Conservation (phyloP, 2,797 vertebrate species). For the Myotis daubentonii region DNA sequence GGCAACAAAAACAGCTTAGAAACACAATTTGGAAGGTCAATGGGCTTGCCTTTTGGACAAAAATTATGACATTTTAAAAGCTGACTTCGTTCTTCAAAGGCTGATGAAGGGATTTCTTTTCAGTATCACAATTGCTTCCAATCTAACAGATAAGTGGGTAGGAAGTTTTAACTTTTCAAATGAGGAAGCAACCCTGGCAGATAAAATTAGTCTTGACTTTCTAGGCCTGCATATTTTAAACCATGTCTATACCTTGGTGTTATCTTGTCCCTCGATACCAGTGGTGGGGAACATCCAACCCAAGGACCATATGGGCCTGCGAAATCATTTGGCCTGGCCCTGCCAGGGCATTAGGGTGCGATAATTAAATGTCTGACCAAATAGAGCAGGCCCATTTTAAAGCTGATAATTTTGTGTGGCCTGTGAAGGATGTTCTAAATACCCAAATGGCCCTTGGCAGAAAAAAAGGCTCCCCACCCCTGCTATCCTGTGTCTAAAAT, state of each 20-base stretch:
- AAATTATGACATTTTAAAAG: constrained; percentile 47
- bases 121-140: background rate
- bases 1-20: constrained; percentile 39
- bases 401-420: too few species aligned
- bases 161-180: constrained; percentile 23
- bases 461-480: too few species aligned
- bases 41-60: constrained; percentile 25
- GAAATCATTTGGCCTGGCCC: too few species aligned
- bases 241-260: background rate
- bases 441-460: too few species aligned
- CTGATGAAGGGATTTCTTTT: background rate
- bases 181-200: background rate
- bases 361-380: too few species aligned
- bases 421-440: too few species aligned
- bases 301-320: too few species aligned
- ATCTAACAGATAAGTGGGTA: background rate
- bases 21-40: constrained; percentile 33
- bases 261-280: background rate
- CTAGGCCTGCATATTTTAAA: background rate
- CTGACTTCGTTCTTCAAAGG: background rate
- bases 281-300: too few species aligned
- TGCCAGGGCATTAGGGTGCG: too few species aligned
- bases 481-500: background rate
- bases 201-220: background rate
- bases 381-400: too few species aligned